Evolutionary conservation across 2,888 invertebrate species (phyloP).

Genomic region (Zhuqinia jingwanae): DNA sequence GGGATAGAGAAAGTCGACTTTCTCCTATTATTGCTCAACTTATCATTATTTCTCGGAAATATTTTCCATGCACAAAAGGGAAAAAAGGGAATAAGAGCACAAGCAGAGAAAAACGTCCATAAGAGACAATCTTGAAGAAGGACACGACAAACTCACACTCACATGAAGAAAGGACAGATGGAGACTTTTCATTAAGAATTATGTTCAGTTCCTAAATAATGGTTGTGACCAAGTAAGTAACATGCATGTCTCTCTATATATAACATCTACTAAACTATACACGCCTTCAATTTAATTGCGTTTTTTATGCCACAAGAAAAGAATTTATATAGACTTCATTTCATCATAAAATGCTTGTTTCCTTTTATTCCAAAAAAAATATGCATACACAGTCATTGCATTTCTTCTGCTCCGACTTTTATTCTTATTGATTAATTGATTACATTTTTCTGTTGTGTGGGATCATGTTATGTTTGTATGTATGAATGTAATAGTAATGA

Average conservation of each 20-base stretch:
- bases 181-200: slow-evolving; percentile 59
- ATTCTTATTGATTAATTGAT: slow-evolving; percentile 37
- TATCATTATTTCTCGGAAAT: background rate
- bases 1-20: slow-evolving; percentile 42
- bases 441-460: background rate
- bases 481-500: background rate
- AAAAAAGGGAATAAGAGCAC: background rate
- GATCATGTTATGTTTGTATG: too few species aligned
- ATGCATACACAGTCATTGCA: background rate
- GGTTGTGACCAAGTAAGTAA: slow-evolving; percentile 71
- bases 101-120: slow-evolving; percentile 10
- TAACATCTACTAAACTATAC: slow-evolving; percentile 14
- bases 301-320: background rate
- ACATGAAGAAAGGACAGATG: slow-evolving; percentile 25
- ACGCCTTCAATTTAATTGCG: slow-evolving; percentile 30
- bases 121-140: slow-evolving; percentile 38
- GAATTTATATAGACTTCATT: background rate
- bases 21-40: slow-evolving; percentile 19
- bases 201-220: slow-evolving; percentile 64
- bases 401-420: background rate
- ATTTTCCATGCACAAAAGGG: slow-evolving; percentile 18
- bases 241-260: too few species aligned
- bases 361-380: background rate
- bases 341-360: background rate
- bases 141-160: slow-evolving; percentile 22